A percentile compares a stretch with the other conserved stretches of the same genome.
phyloP scores from a whole-genome alignment of 35 echinoderm and acorn worm species.

The Stichopus chloronotus region DNA sequence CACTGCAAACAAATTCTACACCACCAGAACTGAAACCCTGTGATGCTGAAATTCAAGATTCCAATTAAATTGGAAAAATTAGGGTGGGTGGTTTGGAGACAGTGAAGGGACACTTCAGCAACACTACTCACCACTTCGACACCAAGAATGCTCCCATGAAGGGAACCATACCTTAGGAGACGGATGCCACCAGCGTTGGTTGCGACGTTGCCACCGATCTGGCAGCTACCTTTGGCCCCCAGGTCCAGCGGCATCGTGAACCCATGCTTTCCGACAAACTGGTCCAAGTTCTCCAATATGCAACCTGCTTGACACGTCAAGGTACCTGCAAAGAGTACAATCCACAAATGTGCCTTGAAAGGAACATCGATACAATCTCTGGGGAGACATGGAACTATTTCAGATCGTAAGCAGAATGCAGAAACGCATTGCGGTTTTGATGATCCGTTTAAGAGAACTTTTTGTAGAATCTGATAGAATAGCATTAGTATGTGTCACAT shows the following conservation, averaged over 20 bases:
- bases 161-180: conserved; percentile 85
- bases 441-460: too few species aligned
- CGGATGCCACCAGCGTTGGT: conserved; percentile 94
- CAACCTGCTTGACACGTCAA: conserved; percentile 88
- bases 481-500: too few species aligned
- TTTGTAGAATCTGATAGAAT: too few species aligned
- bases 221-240: conserved; percentile 91
- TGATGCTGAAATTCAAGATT: too few species aligned
- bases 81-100: too few species aligned
- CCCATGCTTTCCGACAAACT: conserved; percentile 58
- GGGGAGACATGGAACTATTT: too few species aligned
- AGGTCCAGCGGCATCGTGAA: conserved; percentile 84
- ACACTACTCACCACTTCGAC: conserved; percentile 89
- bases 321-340: conserved; percentile 60
- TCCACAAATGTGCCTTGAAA: neutral
- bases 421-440: too few species aligned
- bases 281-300: conserved; percentile 85
- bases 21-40: too few species aligned
- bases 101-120: too few species aligned
- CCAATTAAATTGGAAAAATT: too few species aligned
- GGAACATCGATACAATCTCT: neutral
- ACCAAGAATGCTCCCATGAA: conserved; percentile 87
- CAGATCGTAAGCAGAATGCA: too few species aligned
- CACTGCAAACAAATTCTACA: too few species aligned
- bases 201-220: conserved; percentile 91